Evolutionary conservation across 2,797 vertebrate species (phyloP).

Genomic region (Lithobates sylvaticus): DNA sequence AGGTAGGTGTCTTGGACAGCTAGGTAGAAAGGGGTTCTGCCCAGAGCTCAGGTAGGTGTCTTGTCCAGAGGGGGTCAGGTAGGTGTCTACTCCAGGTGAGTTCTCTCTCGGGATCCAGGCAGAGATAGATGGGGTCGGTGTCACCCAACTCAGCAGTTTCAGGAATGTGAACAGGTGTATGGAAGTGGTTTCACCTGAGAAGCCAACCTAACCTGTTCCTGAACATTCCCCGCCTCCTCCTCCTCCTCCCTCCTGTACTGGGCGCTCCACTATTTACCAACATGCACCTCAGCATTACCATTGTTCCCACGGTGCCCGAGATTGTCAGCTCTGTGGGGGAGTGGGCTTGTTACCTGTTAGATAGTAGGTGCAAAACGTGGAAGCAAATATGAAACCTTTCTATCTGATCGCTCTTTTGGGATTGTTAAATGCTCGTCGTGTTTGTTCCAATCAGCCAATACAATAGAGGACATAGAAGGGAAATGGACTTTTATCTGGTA

Average conservation of each 20-base stretch:
- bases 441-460: too few species aligned
- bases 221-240: neutral
- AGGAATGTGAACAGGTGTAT: slow-evolving; percentile 49
- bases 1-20: neutral
- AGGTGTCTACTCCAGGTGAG: too few species aligned
- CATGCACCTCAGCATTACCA: neutral
- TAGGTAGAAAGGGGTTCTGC: neutral
- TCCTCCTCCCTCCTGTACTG: neutral
- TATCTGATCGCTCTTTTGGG: too few species aligned
- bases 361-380: too few species aligned
- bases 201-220: slow-evolving; percentile 20
- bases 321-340: slow-evolving; percentile 20
- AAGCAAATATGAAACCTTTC: too few species aligned
- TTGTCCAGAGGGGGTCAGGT: too few species aligned
- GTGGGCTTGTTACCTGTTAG: too few species aligned
- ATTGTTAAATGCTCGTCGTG: too few species aligned
- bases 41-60: too few species aligned
- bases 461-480: too few species aligned
- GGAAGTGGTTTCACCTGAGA: slow-evolving; percentile 53
- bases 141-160: neutral
- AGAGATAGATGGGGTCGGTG: neutral
- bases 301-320: neutral
- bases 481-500: too few species aligned
- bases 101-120: too few species aligned
- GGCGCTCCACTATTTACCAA: neutral